Base-by-base conservation (phyloP, 1,140 invertebrate species). In the Spodoptera litura region DNA sequence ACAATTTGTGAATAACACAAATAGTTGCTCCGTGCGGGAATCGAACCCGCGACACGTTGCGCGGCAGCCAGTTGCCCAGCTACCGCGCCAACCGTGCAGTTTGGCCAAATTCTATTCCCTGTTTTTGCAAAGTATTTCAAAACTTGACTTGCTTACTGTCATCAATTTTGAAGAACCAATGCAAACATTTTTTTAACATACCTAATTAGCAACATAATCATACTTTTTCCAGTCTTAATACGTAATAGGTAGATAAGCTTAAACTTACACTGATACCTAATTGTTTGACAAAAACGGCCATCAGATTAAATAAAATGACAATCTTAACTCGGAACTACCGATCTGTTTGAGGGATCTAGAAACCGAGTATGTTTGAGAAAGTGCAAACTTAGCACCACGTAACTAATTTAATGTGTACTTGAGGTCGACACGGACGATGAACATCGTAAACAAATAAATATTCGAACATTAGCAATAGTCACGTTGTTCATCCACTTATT, bases 321-420 rank as follows among this genome's bases (percentile, higher is more conserved):
- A 52, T 20, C 15, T 13, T 27, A 51, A 49, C 6, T 35, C 5
- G 44, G 4, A 68, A 31, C 38, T 64, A 12, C 20, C 4, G 25
- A 70, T 53, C 49, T 52, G 20, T 53, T 70, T 70, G 66, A 70
- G 49, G 66, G 66, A 53, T 53, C 66, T 70, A 70, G 66, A 70
- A 70, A 53, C 52, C 66, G 49, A 27, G 49, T 25, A 52, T 49
- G 51, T 52, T 70, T 11, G 66, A 38, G 66, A 70, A 70, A 70
- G 66, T 53, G 49, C 49, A 68, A 68, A 68, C 64, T 68, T 68
- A 68, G 49, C 66, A 70, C 66, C 27, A 53, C 66, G 49, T 70
- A 70, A 53, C 66, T 70, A 70, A 70, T 70, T 70, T 52, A 70
- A 70, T 70, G 66, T 70, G 44, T 70, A 52, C 66, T 53, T 9